Evolutionary conservation across 2,113 vertebrate genomes (phyloP).

Genomic region (Forbesichthys agassizii): DNA sequence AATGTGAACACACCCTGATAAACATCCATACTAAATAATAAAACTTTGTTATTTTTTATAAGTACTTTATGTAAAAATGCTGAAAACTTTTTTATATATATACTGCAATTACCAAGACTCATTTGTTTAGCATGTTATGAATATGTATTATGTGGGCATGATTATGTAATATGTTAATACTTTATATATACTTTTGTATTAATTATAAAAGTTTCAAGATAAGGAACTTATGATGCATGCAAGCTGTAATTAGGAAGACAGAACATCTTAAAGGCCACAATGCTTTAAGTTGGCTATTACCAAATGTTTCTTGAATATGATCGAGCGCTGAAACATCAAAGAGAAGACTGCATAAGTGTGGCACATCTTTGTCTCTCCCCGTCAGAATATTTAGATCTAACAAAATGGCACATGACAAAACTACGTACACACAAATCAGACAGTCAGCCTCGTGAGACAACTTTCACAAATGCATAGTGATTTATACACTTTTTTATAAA

Average conservation of each 20-base stretch:
- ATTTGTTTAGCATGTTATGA: constrained; percentile 26
- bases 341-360: no score
- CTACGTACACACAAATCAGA: not conserved
- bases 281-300: no score
- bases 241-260: not conserved
- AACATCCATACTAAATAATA: no score
- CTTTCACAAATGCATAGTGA: no score
- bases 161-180: constrained; percentile 6
- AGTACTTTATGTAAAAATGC: no score
- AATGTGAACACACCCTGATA: no score
- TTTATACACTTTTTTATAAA: no score
- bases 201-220: constrained; percentile 1
- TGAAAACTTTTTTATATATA: constrained; percentile 12
- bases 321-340: not conserved
- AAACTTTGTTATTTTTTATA: no score
- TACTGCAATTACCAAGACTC: not conserved
- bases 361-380: no score
- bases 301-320: no score
- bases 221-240: not conserved
- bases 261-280: no score
- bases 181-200: constrained; percentile 1
- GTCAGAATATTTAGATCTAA: not conserved
- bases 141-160: not conserved
- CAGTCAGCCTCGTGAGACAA: no score
- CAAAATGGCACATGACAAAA: not conserved